Percentiles rank a stretch among this genome's conserved stretches.
These are phyloP conservation scores for Scytalopus superciliaris DNA, from an alignment of 2,113 vertebrate genomes.

Conservation along the genomic window DNA sequence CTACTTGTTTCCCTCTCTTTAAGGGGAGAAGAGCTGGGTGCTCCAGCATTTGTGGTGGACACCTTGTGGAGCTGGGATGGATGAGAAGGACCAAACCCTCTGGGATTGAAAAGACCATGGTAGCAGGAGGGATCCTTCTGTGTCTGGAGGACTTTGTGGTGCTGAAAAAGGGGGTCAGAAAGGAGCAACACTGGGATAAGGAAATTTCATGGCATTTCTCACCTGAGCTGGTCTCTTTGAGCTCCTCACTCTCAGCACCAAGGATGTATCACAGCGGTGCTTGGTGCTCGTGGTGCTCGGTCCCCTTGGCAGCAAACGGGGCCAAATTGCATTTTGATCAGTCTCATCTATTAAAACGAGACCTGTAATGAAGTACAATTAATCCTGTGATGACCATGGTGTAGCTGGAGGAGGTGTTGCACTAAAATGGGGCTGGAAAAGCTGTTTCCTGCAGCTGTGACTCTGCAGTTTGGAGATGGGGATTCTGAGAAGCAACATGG, in stretches of 20 bases:
- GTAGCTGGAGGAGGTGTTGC: background rate
- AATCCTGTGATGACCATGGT: background rate
- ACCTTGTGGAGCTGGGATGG: accelerated
- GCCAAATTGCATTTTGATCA: background rate
- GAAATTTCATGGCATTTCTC: background rate
- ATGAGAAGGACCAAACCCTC: background rate
- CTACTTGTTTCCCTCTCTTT: background rate
- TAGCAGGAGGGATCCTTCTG: background rate
- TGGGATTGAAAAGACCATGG: background rate
- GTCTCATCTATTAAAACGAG: background rate
- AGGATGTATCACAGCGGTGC: background rate
- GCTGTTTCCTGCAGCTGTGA: background rate
- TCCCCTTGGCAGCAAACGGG: background rate
- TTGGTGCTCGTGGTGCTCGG: background rate
- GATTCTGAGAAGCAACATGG: background rate
- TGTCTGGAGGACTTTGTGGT: background rate
- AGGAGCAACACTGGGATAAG: background rate
- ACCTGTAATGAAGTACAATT: background rate
- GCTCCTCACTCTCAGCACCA: background rate
- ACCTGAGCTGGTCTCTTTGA: background rate
- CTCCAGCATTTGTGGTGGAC: too few species aligned
- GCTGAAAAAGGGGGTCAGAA: background rate
- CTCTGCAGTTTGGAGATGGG: background rate
- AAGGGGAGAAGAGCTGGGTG: background rate
- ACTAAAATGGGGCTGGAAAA: background rate